These are phyloP conservation scores for Caenorhabditis doughertyi DNA, from an alignment of 2,888 invertebrate species.

Conservation along the genomic window DNA sequence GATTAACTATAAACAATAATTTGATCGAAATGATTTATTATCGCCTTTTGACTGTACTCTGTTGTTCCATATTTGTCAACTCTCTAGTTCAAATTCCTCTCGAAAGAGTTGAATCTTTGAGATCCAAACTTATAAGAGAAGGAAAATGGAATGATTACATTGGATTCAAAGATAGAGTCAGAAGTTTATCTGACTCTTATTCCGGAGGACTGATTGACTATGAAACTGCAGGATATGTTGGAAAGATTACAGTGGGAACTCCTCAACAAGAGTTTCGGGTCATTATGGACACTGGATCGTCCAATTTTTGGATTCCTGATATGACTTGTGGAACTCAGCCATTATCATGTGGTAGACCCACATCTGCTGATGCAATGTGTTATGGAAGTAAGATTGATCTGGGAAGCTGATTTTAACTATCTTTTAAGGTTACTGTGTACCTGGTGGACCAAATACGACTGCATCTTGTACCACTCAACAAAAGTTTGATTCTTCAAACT, in stretches of 20 bases:
- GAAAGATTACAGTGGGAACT: constrained; percentile 16
- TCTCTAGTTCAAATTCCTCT: constrained; percentile 21
- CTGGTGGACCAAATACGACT: constrained; percentile 19
- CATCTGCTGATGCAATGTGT: neutral
- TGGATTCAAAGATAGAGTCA: neutral
- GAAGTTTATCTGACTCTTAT: constrained; percentile 10
- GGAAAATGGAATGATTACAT: constrained; percentile 33
- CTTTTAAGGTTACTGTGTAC: constrained; percentile 19
- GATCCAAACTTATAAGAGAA: constrained; percentile 21
- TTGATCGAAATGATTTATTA: constrained; percentile 12
- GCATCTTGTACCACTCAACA: constrained; percentile 11
- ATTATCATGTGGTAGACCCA: neutral
- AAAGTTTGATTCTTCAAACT: constrained; percentile 20
- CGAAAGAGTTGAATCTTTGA: constrained; percentile 13
- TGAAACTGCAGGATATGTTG: constrained; percentile 23
- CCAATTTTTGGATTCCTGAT: constrained; percentile 20
- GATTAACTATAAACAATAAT: neutral
- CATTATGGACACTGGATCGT: constrained; percentile 29
- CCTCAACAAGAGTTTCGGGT: constrained; percentile 30
- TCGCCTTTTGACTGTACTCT: neutral
- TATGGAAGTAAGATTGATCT: constrained; percentile 6
- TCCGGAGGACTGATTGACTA: constrained; percentile 8
- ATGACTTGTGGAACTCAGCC: constrained; percentile 5
- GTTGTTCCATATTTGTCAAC: neutral
- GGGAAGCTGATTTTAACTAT: neutral